A percentile compares a stretch with the other conserved stretches of the same genome.
phyloP scores from a whole-genome alignment of 2,888 invertebrate species.

The Patella caerulea region DNA sequence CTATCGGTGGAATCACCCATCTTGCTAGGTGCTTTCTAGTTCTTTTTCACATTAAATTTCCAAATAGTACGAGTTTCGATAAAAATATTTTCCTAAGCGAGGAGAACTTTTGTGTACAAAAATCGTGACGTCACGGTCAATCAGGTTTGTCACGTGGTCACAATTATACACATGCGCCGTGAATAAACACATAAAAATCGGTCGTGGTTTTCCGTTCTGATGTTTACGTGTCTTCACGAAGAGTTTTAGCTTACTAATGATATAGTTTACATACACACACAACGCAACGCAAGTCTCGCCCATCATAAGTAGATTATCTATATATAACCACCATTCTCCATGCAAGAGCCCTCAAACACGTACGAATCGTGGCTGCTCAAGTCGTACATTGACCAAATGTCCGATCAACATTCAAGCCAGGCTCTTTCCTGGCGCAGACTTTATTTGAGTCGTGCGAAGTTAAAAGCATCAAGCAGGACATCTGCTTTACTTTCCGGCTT shows the following conservation, averaged over 20 bases:
- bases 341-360: constrained; percentile 33
- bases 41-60: constrained; percentile 28
- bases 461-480: constrained; percentile 94
- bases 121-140: constrained; percentile 40
- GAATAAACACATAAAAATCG: neutral
- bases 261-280: neutral
- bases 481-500: constrained; percentile 94
- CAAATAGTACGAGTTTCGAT: constrained; percentile 31
- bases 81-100: constrained; percentile 38
- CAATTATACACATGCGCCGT: neutral
- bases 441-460: constrained; percentile 92
- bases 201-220: neutral
- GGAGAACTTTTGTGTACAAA: constrained; percentile 44
- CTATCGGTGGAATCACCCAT: constrained; percentile 52
- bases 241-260: neutral
- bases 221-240: neutral
- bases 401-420: constrained; percentile 56
- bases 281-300: neutral
- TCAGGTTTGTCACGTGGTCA: constrained; percentile 33
- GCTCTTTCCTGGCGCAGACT: constrained; percentile 73
- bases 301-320: neutral
- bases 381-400: constrained; percentile 62
- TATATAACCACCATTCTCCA: constrained; percentile 3
- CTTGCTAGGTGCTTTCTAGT: constrained; percentile 27
- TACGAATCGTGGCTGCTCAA: constrained; percentile 62